Evolutionary conservation across 2,888 invertebrate species (phyloP), one percentile per base, ranked within the genome.

Genomic region (Apomyelois bistriatella): DNA sequence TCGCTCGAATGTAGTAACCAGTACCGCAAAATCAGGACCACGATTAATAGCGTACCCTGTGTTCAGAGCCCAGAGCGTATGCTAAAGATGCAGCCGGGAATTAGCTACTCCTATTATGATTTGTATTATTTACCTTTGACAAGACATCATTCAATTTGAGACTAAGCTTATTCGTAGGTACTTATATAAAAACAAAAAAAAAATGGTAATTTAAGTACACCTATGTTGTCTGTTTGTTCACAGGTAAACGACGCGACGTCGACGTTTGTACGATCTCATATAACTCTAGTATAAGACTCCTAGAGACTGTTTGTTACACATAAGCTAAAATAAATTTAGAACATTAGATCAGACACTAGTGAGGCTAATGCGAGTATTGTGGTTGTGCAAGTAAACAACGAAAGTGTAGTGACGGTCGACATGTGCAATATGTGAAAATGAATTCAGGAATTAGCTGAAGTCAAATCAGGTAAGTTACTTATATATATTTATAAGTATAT

Each of bases 211-310:
- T n/a, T 22, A 22, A 22, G 5, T 22, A 5, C 5, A 22, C 22
- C 3, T 3, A 22, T 22, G 22, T 22, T 22, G 2, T 22, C 22
- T 22, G 58, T 62, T 83, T 77, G 77, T 75, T 60, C 41, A 52
- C 82, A 84, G 82, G 65, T 79, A 65, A 60, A 57, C n/a, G n/a
- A n/a, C n/a, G n/a, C n/a, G n/a, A 58, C 64, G 56, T 58, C 65
- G 53, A 58, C 50, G 53, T 32, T 62, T 60, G 66, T 72, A 70
- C 72, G 79, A 82, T 82, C 82, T 84, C 84, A 77, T 60, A 70
- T 75, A 80, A 74, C 70, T 74, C 73, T 80, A 82, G 76, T 75
- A 57, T 81, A 79, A 78, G 72, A 68, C 58, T 64, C 62, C 70
- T 82, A 82, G 76, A 75, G 75, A 76, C 78, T 75, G 61, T 79